Base-by-base conservation (phyloP, 2,888 invertebrate species). In the Schizaphis graminum region DNA sequence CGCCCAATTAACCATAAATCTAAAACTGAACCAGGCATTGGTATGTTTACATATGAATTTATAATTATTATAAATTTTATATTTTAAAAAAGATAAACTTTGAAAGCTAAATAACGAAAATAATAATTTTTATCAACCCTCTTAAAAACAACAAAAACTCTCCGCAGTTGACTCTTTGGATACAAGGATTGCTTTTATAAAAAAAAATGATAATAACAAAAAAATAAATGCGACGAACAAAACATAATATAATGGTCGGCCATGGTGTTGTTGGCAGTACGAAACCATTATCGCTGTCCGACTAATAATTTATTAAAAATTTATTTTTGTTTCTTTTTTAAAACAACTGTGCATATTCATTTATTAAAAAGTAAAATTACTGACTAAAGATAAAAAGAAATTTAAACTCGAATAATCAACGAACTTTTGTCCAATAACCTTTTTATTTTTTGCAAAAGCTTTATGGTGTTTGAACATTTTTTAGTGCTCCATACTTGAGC, bases 241-340 rank as follows among this genome's bases (percentile, higher is more conserved):
- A 91, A 91, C 84, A 53, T 87, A 86, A 86, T 47, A 77, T 67
- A 91, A 57, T 35, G 57, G 77, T 53, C 61, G 16, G 53, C 41
- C 26, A 8, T 77, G 13, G 91, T 91, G 77, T 91, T 84, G 77
- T 53, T 77, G 49, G 49, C 77, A 35, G n/a, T 91, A 35, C 49
- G 77, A 49, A 77, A 77, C 84, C 53, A 84, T 91, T 84, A 53
- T 84, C 35, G 77, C 53, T 84, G 77, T 91, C 91, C 77, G 41
- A 84, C 77, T 84, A 53, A 91, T 91, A 91, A 91, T 91, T 91
- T 91, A 91, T 91, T 77, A 91, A 53, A 53, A 91, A 91, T 84
- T 84, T 91, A 41, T 16, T 91, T 91, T 91, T 91, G 77, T 91
- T 91, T 84, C 13, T 91, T 91, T 90, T 91, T 67, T 35, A 47